Evolutionary conservation across 2,888 invertebrate genomes (phyloP).

Genomic region (Dromius quadrimaculatus): DNA sequence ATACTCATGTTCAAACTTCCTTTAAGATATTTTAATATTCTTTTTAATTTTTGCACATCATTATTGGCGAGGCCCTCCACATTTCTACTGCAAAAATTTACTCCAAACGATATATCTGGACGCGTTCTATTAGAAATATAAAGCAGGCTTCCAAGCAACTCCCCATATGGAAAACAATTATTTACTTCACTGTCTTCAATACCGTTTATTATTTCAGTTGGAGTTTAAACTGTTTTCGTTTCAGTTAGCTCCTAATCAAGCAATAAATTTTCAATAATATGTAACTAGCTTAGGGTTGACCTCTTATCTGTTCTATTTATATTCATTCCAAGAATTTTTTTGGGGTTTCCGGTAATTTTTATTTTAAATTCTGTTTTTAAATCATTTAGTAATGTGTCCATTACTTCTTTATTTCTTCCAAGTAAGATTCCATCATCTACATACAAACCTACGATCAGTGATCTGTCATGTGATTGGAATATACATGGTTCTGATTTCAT

Average conservation of each 20-base stretch:
- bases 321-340: conserved; percentile 38
- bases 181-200: not conserved
- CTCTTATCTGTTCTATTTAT: conserved; percentile 18
- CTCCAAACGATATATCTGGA: no score
- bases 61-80: no score
- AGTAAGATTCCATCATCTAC: conserved; percentile 53
- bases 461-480: conserved; percentile 42
- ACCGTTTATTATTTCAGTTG: not conserved
- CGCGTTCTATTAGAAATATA: no score
- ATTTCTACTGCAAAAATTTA: not conserved
- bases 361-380: conserved; percentile 36
- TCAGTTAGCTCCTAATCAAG: not conserved
- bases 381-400: conserved; percentile 30
- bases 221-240: conserved; percentile 20
- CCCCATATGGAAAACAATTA: not conserved
- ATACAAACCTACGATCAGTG: conserved; percentile 45
- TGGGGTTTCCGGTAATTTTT: conserved; percentile 20
- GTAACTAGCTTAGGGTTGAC: conserved; percentile 7
- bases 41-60: no score
- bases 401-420: conserved; percentile 45
- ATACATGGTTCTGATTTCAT: conserved; percentile 46
- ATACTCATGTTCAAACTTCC: not conserved
- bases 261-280: not conserved
- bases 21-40: no score
- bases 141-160: not conserved